These are phyloP conservation scores for Piezodorus guildinii DNA, from an alignment of 1,140 invertebrate genomes.

Conservation along the genomic window DNA sequence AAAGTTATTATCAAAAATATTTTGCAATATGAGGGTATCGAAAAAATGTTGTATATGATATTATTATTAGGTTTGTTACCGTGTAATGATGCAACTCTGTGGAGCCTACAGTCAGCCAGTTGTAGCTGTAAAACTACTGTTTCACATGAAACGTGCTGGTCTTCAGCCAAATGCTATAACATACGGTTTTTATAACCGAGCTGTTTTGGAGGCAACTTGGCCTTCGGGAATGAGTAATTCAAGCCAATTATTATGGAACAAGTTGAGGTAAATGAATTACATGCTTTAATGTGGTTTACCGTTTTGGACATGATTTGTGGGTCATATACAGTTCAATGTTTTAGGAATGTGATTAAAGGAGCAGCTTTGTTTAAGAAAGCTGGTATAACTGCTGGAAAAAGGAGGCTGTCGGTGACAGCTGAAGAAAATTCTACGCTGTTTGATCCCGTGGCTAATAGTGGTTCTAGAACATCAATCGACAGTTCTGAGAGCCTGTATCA, in stretches of 20 bases:
- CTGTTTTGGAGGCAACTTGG: conserved; percentile 89
- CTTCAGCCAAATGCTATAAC: conserved; percentile 95
- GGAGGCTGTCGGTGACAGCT: conserved; percentile 25
- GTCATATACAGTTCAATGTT: conserved; percentile 9
- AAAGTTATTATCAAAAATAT: too few relatives aligned
- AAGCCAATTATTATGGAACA: conserved; percentile 82
- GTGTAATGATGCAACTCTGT: conserved; percentile 97
- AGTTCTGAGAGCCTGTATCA: conserved; percentile 28
- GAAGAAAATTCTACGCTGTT: conserved; percentile 24
- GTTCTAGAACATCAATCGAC: conserved; percentile 32
- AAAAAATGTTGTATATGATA: too few relatives aligned
- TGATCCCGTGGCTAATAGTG: conserved; percentile 26
- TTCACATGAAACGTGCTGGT: conserved; percentile 89
- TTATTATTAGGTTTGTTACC: conserved; percentile 89
- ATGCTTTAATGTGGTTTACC: background rate
- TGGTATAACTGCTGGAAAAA: conserved; percentile 35
- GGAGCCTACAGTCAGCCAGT: conserved; percentile 87
- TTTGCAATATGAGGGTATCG: too few relatives aligned
- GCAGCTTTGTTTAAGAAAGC: conserved; percentile 75
- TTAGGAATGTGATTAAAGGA: conserved; percentile 75
- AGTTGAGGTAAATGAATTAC: conserved; percentile 45
- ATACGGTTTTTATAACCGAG: conserved; percentile 78
- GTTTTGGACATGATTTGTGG: background rate
- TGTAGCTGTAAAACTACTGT: conserved; percentile 86
- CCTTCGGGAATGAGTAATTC: conserved; percentile 72